phyloP scores from a whole-genome alignment of 2,113 vertebrate genomes.

The Atrichornis clamosus region DNA sequence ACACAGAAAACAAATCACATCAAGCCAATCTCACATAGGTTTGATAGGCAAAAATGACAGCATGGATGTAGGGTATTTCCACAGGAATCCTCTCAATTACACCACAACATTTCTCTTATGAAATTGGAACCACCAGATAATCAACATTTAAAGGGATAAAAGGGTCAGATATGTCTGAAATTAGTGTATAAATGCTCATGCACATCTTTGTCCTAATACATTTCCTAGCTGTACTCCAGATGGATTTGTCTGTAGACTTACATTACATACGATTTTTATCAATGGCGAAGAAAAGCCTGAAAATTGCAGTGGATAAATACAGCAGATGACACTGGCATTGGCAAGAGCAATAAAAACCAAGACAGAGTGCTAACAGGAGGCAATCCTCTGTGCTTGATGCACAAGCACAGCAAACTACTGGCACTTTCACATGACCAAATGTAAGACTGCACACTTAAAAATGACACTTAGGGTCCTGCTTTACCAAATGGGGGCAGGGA shows the following conservation, averaged over 20 bases:
- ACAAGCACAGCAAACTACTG: not conserved
- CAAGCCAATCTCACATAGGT: not conserved
- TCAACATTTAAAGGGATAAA: not conserved
- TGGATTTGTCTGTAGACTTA: not conserved
- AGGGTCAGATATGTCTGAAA: not conserved
- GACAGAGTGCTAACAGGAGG: not conserved
- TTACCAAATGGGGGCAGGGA: not conserved
- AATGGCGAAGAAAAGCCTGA: not conserved
- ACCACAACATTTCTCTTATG: not conserved
- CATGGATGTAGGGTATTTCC: not conserved
- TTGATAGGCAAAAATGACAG: not conserved
- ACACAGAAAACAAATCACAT: not conserved
- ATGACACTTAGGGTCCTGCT: accelerated
- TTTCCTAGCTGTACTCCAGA: not conserved
- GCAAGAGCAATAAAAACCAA: not conserved
- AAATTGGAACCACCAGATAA: not conserved
- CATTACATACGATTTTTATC: not conserved
- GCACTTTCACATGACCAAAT: not conserved
- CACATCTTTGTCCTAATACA: not conserved
- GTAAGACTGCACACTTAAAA: not conserved
- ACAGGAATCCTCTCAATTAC: not conserved
- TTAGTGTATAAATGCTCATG: not conserved
- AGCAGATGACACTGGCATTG: not conserved
- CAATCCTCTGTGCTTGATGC: not conserved
- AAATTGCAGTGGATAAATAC: not conserved